Evolutionary conservation across 1,140 invertebrate species (phyloP).

Genomic region (Camponotus pennsylvanicus): DNA sequence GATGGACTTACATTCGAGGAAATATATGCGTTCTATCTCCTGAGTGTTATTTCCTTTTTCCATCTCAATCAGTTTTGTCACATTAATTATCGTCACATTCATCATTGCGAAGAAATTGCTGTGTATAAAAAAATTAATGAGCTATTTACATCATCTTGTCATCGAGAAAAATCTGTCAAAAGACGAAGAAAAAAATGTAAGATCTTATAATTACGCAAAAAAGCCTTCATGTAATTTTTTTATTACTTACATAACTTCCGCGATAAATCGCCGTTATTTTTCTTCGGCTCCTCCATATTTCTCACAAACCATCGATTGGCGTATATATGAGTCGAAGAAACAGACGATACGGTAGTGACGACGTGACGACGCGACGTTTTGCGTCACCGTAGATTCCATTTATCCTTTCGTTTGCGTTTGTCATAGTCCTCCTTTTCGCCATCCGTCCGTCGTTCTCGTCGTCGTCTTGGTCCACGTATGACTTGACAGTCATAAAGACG

Average conservation of each 20-base stretch:
- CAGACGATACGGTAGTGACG: constrained; percentile 21
- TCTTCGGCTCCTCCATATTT: neutral
- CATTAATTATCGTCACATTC: neutral
- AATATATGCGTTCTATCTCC: neutral
- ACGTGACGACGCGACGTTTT: constrained; percentile 28
- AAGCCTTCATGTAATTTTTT: neutral
- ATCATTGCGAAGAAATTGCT: neutral
- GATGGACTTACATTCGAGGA: constrained; percentile 4
- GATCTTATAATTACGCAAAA: neutral
- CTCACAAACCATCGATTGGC: neutral
- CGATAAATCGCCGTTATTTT: neutral
- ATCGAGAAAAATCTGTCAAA: neutral
- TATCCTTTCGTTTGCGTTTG: constrained; percentile 32
- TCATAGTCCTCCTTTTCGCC: constrained; percentile 12
- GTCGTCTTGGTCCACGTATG: constrained; percentile 27
- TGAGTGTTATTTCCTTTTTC: neutral
- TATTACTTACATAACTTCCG: neutral
- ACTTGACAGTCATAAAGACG: constrained; percentile 57
- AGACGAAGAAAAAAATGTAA: neutral
- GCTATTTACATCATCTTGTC: neutral
- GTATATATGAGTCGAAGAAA: constrained; percentile 5
- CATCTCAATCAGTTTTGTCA: neutral
- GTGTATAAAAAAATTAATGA: neutral
- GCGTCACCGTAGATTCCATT: constrained; percentile 46
- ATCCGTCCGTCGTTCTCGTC: constrained; percentile 40